These are phyloP conservation scores for Venusia cambrica DNA, from an alignment of 2,888 invertebrate genomes.

Conservation along the genomic window DNA sequence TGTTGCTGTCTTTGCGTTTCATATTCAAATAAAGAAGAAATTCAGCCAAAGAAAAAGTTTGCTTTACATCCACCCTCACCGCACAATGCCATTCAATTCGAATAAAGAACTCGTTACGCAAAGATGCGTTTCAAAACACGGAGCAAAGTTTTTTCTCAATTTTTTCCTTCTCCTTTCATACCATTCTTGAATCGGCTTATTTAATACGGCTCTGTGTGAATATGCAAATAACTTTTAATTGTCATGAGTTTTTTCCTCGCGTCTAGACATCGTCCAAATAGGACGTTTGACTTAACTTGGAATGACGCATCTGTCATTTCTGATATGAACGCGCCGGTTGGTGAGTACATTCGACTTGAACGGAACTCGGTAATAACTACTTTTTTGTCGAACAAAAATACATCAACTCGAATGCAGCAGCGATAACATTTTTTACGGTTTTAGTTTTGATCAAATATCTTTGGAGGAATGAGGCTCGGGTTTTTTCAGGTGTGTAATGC, in stretches of 20 bases:
- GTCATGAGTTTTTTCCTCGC: conserved; percentile 52
- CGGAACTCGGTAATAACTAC: conserved; percentile 52
- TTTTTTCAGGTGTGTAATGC: conserved; percentile 59
- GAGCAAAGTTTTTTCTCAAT: conserved; percentile 36
- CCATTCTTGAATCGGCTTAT: conserved; percentile 51
- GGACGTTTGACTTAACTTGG: conserved; percentile 42
- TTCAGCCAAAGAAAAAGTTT: too few relatives aligned
- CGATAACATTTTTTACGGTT: conserved; percentile 46
- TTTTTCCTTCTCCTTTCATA: conserved; percentile 54
- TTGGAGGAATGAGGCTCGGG: conserved; percentile 47
- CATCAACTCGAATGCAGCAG: conserved; percentile 44
- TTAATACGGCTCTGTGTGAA: conserved; percentile 53
- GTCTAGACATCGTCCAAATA: conserved; percentile 40
- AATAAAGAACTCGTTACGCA: conserved; percentile 64
- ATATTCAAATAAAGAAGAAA: too few relatives aligned
- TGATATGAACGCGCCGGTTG: conserved; percentile 66
- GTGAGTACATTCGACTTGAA: conserved; percentile 53
- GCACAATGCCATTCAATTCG: conserved; percentile 51
- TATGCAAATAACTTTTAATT: conserved; percentile 74
- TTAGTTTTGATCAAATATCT: conserved; percentile 57
- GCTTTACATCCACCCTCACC: conserved; percentile 33
- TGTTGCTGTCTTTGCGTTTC: conserved; percentile 3
- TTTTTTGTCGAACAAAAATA: conserved; percentile 52
- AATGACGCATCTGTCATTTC: conserved; percentile 76
- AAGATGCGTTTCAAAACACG: conserved; percentile 67